Evolutionary conservation across 2,888 invertebrate species (phyloP).

Genomic region (Agrochola litura): DNA sequence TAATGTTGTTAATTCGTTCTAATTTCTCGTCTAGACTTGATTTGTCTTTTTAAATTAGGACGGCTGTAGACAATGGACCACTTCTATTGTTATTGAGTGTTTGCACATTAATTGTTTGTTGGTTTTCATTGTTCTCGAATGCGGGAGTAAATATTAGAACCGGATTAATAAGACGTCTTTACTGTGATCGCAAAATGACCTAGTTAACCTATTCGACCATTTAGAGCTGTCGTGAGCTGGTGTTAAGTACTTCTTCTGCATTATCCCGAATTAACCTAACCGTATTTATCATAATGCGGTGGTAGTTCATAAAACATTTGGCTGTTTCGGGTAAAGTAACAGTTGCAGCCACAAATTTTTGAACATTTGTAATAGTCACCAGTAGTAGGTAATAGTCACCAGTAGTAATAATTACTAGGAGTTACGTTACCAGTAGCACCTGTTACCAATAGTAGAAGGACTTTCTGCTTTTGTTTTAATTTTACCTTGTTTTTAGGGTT

Average conservation of each 20-base stretch:
- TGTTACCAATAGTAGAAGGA: no score
- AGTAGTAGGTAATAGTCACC: not conserved
- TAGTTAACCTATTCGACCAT: not conserved
- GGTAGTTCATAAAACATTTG: not conserved
- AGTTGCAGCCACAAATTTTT: not conserved
- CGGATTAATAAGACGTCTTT: conserved; percentile 18
- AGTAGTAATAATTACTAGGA: not conserved
- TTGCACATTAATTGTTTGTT: conserved; percentile 44
- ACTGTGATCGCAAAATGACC: conserved; percentile 12
- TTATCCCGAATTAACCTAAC: not conserved
- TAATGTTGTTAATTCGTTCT: conserved; percentile 65
- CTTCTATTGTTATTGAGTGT: conserved; percentile 57
- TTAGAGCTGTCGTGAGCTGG: not conserved
- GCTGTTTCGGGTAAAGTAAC: not conserved
- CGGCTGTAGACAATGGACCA: conserved; percentile 54
- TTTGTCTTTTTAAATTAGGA: conserved; percentile 63
- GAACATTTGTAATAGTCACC: not conserved
- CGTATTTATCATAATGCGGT: not conserved
- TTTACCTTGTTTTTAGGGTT: no score
- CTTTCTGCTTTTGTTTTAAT: no score
- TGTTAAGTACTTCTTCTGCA: not conserved
- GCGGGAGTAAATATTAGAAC: conserved; percentile 31
- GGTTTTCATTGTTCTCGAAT: conserved; percentile 46
- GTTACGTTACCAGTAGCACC: not conserved
- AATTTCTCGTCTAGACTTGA: conserved; percentile 69